Conservation (phyloP, 1,140 invertebrate genomes). For the Apis mellifera region DNA sequence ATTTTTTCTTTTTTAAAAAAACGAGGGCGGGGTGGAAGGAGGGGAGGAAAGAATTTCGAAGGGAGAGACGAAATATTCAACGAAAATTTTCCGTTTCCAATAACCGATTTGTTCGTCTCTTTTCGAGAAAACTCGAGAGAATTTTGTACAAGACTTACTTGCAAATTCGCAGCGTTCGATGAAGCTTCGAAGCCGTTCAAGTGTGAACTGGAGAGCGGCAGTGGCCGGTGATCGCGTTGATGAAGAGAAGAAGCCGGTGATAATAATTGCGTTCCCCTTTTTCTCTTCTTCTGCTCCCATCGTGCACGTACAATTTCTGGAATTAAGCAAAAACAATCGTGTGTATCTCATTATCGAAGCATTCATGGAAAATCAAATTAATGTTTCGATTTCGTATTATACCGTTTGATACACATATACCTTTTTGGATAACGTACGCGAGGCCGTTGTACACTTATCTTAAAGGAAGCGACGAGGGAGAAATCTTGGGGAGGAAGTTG, state of each 20-base stretch:
- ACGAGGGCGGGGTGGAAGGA: background rate
- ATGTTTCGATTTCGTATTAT: no score
- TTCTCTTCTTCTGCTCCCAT: no score
- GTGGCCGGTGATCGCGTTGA: background rate
- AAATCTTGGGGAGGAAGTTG: conserved; percentile 36
- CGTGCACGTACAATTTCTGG: background rate
- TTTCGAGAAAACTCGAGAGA: conserved; percentile 11
- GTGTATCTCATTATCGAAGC: background rate
- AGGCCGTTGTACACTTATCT: background rate
- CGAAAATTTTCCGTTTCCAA: conserved; percentile 1
- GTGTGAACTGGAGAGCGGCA: conserved; percentile 33
- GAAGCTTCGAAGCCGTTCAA: conserved; percentile 46
- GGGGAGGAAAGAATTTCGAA: background rate
- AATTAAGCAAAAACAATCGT: background rate
- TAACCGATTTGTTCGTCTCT: background rate
- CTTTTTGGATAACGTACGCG: background rate
- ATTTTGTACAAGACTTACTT: conserved; percentile 57
- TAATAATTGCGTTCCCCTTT: background rate
- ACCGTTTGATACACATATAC: no score
- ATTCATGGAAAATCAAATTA: background rate
- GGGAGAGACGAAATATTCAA: conserved; percentile 1
- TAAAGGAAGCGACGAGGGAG: conserved; percentile 1
- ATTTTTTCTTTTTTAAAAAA: conserved; percentile 33
- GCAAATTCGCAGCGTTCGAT: conserved; percentile 29
- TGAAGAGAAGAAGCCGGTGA: background rate